Conservation (phyloP, 2,797 vertebrate genomes). For the Triplophysa bombifrons region DNA sequence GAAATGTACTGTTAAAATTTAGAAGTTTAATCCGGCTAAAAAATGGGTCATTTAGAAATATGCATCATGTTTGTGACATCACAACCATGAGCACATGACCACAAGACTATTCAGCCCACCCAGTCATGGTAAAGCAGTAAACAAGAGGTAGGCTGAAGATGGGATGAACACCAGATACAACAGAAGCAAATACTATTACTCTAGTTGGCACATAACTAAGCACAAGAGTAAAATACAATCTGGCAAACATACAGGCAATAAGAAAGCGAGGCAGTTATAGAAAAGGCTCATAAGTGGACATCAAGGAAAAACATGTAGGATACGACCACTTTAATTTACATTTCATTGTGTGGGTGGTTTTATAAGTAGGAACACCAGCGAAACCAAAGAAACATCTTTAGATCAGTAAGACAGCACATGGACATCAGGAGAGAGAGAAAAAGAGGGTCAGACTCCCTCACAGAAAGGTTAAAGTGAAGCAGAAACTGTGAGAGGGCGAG, state of each 20-base stretch:
- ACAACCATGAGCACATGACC: not conserved
- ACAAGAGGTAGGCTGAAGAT: not conserved
- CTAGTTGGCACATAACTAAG: not conserved
- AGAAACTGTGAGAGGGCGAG: slow-evolving; percentile 43
- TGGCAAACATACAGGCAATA: not conserved
- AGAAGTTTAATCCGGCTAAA: not conserved
- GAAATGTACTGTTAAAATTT: not conserved
- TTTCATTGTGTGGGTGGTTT: not conserved
- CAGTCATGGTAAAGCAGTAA: not conserved
- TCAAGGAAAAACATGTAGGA: not conserved
- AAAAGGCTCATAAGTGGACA: not conserved
- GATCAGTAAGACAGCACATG: slow-evolving; percentile 6
- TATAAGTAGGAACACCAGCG: not conserved
- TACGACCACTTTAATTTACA: not conserved
- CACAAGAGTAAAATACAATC: not conserved
- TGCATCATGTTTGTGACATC: not conserved
- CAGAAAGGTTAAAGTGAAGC: slow-evolving; percentile 14
- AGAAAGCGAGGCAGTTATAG: not conserved
- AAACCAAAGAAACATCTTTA: slow-evolving; percentile 9
- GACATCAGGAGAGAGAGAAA: slow-evolving; percentile 16
- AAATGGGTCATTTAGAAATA: not conserved
- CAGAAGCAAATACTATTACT: not conserved
- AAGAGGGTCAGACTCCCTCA: slow-evolving; percentile 21
- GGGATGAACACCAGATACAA: too few species aligned
- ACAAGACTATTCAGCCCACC: not conserved